phyloP scores from a whole-genome alignment of 30 jellyfish, hydroid and myxozoan species.

The Hydra vulgaris region DNA sequence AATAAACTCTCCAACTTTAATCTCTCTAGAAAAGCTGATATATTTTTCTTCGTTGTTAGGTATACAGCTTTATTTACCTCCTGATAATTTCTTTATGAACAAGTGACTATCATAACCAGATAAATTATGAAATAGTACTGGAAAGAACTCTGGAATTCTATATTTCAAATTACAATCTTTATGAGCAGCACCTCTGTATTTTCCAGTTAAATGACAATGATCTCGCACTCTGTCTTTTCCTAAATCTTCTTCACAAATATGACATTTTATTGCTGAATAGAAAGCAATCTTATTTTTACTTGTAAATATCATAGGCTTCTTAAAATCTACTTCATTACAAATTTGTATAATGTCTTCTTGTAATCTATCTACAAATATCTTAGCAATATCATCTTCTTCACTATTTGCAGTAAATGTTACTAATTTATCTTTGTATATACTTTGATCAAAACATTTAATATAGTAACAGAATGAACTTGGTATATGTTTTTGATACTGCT shows the following conservation, averaged over 20 bases:
- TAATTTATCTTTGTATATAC: not conserved
- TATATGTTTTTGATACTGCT: conserved; percentile 1
- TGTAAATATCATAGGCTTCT: no score
- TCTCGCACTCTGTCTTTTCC: conserved; percentile 20
- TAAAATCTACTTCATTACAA: not conserved
- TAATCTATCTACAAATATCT: not conserved
- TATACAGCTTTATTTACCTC: not conserved
- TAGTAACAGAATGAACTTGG: not conserved
- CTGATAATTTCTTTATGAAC: conserved; percentile 16
- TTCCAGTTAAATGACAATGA: conserved; percentile 42
- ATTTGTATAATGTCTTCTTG: not conserved
- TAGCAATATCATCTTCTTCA: not conserved
- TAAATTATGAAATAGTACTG: conserved; percentile 28
- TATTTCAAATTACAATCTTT: conserved; percentile 28
- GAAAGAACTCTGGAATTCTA: conserved; percentile 13
- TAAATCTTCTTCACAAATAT: not conserved
- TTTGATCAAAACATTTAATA: not conserved
- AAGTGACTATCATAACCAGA: conserved; percentile 45
- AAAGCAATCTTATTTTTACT: no score
- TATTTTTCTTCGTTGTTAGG: conserved; percentile 6
- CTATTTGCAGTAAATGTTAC: not conserved
- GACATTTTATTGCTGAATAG: not conserved
- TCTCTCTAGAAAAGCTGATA: not conserved
- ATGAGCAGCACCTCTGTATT: conserved; percentile 51
- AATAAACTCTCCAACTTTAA: not conserved